These are phyloP conservation scores for Neomonachus schauinslandi DNA, from an alignment of 2,113 vertebrate genomes.

Conservation along the genomic window DNA sequence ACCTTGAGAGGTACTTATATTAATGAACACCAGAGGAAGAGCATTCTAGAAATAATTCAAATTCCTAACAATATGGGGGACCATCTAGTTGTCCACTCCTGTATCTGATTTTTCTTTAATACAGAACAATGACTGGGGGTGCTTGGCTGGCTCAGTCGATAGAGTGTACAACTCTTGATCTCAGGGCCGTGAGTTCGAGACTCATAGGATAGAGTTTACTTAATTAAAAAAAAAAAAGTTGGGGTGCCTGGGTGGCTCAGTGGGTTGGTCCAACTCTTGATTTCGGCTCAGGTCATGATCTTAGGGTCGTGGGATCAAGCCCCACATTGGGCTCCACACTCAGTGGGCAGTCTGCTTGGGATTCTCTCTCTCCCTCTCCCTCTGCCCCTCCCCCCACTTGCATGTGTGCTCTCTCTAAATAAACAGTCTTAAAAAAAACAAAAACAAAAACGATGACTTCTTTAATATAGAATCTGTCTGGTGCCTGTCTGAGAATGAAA, in stretches of 20 bases:
- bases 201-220: not conserved
- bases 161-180: not conserved
- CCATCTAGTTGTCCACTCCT: not conserved
- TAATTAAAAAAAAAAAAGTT: not conserved
- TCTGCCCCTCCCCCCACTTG: not conserved
- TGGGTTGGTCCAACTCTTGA: not conserved
- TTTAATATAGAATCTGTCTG: not conserved
- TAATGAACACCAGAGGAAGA: not conserved
- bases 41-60: not conserved
- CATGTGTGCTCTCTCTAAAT: not conserved
- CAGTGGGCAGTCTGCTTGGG: not conserved
- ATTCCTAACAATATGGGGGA: not conserved
- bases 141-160: not conserved
- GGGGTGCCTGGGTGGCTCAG: not conserved
- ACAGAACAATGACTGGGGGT: not conserved
- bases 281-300: not conserved
- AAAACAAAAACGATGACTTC: not conserved
- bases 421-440: not conserved
- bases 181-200: not conserved
- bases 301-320: not conserved
- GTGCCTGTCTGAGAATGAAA: constrained; percentile 27
- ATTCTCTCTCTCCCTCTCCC: not conserved
- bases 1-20: not conserved
- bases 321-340: not conserved
- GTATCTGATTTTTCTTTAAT: not conserved